phyloP scores from a whole-genome alignment of 2,113 vertebrate species.

The Trogon surrucura region DNA sequence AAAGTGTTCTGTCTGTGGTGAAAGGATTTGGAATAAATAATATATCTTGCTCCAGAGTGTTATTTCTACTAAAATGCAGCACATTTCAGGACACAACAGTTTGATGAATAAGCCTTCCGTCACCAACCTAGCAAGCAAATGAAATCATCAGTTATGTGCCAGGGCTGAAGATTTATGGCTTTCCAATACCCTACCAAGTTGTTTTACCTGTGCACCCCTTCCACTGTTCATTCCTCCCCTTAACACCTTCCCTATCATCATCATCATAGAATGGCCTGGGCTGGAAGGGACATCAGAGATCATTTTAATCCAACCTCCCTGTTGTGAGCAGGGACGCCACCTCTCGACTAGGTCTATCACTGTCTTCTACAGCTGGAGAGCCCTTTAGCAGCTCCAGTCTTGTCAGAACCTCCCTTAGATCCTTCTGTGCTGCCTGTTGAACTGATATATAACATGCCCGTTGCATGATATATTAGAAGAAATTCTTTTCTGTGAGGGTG shows the following conservation, averaged over 20 bases:
- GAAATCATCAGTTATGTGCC: background rate
- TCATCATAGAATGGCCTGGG: no score
- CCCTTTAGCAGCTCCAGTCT: background rate
- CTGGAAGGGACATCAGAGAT: no score
- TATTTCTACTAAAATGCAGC: background rate
- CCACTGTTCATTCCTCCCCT: background rate
- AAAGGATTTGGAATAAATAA: background rate
- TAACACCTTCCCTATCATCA: background rate
- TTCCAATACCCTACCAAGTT: background rate
- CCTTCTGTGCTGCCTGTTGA: background rate
- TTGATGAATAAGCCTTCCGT: background rate
- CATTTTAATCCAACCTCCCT: no score
- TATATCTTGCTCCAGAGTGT: background rate
- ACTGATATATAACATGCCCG: no score
- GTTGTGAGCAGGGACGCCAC: no score
- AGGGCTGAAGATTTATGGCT: background rate
- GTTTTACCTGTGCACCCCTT: rapidly evolving
- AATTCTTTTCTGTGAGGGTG: no score
- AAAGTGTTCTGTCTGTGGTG: background rate
- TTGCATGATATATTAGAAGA: no score
- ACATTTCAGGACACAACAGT: background rate
- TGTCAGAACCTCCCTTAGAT: background rate
- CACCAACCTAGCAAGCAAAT: background rate
- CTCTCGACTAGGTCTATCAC: no score
- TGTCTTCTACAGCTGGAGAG: background rate